A percentile compares a stretch with the other conserved stretches of the same genome.
phyloP scores from a whole-genome alignment of 2,113 vertebrate genomes.

The Anoplopoma fimbria region DNA sequence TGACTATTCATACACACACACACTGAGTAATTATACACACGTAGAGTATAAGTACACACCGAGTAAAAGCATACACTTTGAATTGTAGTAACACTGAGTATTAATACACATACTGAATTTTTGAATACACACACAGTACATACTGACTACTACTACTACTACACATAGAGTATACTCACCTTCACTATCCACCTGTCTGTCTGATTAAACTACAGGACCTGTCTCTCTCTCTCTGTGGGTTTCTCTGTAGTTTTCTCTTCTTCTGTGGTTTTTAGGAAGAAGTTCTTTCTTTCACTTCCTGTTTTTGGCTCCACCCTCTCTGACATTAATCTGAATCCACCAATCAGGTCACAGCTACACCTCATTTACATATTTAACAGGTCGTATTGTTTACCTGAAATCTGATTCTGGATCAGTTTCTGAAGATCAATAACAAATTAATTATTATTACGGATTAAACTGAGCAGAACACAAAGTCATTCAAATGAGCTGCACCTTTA shows the following conservation, averaged over 20 bases:
- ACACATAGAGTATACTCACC: neutral
- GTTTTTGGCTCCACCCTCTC: constrained; percentile 46
- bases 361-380: neutral
- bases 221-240: neutral
- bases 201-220: neutral
- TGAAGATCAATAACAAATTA: too few species aligned
- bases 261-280: neutral
- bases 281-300: constrained; percentile 18
- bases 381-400: neutral
- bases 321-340: neutral
- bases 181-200: neutral
- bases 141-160: neutral
- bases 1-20: neutral
- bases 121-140: neutral
- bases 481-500: too few species aligned
- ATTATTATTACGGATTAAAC: neutral
- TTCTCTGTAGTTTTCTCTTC: neutral
- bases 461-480: too few species aligned
- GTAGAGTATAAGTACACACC: neutral
- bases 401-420: neutral
- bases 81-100: neutral
- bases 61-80: neutral
- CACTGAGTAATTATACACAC: neutral
- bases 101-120: neutral
- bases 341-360: neutral